These are phyloP conservation scores for Apoda limacodes DNA, from an alignment of 2,888 invertebrate genomes.

Conservation along the genomic window DNA sequence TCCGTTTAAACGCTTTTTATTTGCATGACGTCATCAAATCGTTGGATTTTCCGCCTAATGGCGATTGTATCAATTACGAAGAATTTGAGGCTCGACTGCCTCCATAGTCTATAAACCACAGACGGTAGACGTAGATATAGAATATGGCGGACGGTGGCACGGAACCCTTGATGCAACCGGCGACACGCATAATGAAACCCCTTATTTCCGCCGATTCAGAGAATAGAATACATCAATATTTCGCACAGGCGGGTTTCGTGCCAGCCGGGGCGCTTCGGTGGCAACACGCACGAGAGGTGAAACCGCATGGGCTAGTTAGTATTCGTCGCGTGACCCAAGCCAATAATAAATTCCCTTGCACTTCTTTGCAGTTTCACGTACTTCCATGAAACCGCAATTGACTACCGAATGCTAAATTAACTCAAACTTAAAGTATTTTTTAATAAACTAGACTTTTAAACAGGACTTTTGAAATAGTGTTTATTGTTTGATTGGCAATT, in stretches of 20 bases:
- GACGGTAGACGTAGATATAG: not conserved
- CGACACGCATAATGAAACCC: slow-evolving; percentile 55
- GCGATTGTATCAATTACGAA: too few species aligned
- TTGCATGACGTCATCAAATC: too few species aligned
- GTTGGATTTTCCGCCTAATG: too few species aligned
- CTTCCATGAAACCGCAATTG: slow-evolving; percentile 55
- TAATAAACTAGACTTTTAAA: too few species aligned
- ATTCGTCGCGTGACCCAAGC: slow-evolving; percentile 48
- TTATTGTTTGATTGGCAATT: too few species aligned
- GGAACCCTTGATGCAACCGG: slow-evolving; percentile 53
- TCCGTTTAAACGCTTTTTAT: too few species aligned
- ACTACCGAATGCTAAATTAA: slow-evolving; percentile 60
- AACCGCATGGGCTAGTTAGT: slow-evolving; percentile 35
- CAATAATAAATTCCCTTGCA: slow-evolving; percentile 66
- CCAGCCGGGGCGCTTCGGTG: slow-evolving; percentile 25
- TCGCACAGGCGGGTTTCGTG: slow-evolving; percentile 25
- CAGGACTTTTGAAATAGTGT: too few species aligned
- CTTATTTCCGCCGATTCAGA: slow-evolving; percentile 58
- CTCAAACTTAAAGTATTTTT: too few species aligned
- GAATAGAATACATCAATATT: slow-evolving; percentile 45
- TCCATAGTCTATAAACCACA: too few species aligned
- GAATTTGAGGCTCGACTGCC: too few species aligned
- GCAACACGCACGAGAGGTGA: slow-evolving; percentile 37
- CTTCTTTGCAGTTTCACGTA: slow-evolving; percentile 65
- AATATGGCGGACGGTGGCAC: too few species aligned